Base-by-base conservation (phyloP, 1,140 invertebrate species). In the Formica exsecta region DNA sequence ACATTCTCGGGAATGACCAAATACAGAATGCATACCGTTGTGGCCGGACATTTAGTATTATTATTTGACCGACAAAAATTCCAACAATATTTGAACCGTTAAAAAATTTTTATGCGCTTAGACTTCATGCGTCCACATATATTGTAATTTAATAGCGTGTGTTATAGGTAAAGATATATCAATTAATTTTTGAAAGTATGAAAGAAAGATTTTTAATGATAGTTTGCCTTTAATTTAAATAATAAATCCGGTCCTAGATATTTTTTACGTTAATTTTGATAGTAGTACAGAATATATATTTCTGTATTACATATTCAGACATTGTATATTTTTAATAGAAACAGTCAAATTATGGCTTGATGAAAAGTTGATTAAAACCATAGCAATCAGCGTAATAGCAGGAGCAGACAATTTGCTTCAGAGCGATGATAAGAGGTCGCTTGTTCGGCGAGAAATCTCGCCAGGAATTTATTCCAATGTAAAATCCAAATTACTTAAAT, bases 401-500 rank as follows among this genome's bases (percentile, higher is more conserved):
- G 8, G 7, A 36, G 48, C n/a, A 29, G 71, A 74, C 68, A 48
- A 73, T 83, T 83, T 32, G 25, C 29, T 61, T 51, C 19, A 70
- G 7, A 22, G 25, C 66, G n/a, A 61, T 36, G n/a, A 62, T 73
- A 74, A 74, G 29, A 73, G n/a, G 3, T 54, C 25, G 41, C 54
- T 59, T 11, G 38, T 61, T 29, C 25, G 19, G 11, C n/a, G 54
- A 8, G 19, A 61, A 41, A 74, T 61, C n/a, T 74, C 38, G 41
- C 71, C 19, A 16, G 29, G 29, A 73, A 83, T 83, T 81, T 59
- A 81, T 70, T 83, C 13, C 32, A 19, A 8, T 25, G 32, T 83
- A 61, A 83, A 83, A 83, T 73, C 38, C 79, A 74, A 74, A 83
- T 83, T 74, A 61, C 8, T 83, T 61, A 25, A 83, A 61, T 29